phyloP scores from a whole-genome alignment of 2,113 vertebrate species.

The Nothoprocta perdicaria region DNA sequence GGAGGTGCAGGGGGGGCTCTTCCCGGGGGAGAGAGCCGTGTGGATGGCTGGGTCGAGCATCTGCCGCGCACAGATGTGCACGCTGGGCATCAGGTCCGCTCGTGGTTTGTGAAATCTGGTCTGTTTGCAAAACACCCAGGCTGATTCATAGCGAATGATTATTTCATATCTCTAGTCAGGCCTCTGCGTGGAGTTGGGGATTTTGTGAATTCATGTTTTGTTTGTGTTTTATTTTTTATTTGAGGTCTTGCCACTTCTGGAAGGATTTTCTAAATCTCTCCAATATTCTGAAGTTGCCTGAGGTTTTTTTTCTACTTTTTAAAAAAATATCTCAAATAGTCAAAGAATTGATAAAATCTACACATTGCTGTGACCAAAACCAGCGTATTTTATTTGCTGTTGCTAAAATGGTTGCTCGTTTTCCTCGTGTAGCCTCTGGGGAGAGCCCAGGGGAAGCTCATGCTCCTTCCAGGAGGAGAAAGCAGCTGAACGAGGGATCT shows the following conservation, averaged over 20 bases:
- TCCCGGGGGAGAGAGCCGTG: not conserved
- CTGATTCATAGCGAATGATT: not conserved
- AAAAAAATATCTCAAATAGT: not conserved
- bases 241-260: not conserved
- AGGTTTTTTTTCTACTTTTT: not conserved
- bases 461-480: not conserved
- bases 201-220: not conserved
- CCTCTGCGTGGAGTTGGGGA: not conserved
- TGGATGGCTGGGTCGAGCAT: accelerated
- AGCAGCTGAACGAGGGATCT: not conserved
- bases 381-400: not conserved
- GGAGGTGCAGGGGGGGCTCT: not conserved
- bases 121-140: not conserved
- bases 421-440: not conserved
- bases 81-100: accelerated
- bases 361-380: not conserved
- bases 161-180: not conserved
- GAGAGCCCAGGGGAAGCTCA: not conserved
- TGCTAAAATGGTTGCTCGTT: not conserved
- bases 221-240: not conserved
- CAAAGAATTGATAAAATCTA: not conserved
- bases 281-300: not conserved
- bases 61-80: not conserved
- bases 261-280: not conserved
- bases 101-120: not conserved